phyloP scores from a whole-genome alignment of 2,113 vertebrate genomes.

The Oreochromis spilurus region DNA sequence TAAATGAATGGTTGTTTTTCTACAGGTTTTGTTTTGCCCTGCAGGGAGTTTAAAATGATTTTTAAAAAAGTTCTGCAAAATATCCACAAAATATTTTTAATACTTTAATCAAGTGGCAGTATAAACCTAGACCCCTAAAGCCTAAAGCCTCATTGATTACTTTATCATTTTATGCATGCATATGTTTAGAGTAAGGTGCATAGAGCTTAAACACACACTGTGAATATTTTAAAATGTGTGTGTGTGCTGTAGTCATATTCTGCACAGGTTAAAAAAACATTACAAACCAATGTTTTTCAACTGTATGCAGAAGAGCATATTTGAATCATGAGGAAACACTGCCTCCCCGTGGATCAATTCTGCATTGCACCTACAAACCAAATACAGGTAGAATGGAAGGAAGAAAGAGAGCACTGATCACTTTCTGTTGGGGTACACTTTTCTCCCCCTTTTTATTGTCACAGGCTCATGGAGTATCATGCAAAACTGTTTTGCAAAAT shows the following conservation, averaged over 20 bases:
- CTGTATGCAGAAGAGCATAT: not conserved
- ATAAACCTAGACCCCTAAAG: not conserved
- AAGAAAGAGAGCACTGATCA: not conserved
- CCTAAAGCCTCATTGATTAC: not conserved
- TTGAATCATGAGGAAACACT: not conserved
- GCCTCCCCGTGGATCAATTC: slow-evolving; percentile 1
- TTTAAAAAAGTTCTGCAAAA: not conserved
- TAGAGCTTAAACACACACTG: not conserved
- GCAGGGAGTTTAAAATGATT: not conserved
- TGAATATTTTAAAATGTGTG: not conserved
- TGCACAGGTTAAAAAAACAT: not conserved
- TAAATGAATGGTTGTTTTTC: not conserved
- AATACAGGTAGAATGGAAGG: not conserved
- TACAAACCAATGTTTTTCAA: not conserved
- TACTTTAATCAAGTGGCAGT: not conserved
- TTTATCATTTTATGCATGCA: not conserved
- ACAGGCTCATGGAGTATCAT: not conserved
- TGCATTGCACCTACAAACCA: not conserved
- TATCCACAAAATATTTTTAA: not conserved
- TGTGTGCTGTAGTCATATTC: not conserved
- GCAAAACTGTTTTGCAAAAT: not conserved
- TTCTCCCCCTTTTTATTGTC: not conserved
- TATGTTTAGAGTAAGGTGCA: not conserved
- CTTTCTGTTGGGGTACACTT: not conserved
- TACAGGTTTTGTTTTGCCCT: not conserved